phyloP scores from a whole-genome alignment of 2,888 invertebrate species.

The Tipula helvola region DNA sequence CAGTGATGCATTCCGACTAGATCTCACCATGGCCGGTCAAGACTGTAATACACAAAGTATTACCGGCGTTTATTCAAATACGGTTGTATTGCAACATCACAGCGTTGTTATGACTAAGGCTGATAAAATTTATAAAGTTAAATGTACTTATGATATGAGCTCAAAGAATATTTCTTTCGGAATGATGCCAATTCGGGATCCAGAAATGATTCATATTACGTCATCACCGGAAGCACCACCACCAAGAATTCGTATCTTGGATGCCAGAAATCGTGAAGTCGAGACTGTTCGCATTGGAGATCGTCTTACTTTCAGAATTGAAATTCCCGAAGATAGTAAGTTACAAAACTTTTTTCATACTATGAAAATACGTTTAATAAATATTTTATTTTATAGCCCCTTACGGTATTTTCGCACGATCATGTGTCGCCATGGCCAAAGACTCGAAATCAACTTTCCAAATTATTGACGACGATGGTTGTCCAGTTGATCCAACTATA shows the following conservation, averaged over 20 bases:
- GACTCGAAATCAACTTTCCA: conserved; percentile 93
- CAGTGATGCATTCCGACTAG: conserved; percentile 82
- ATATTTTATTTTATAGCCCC: conserved; percentile 52
- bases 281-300: conserved; percentile 92
- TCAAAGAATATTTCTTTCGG: conserved; percentile 94
- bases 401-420: conserved; percentile 89
- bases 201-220: conserved; percentile 92
- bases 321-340: conserved; percentile 93
- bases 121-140: conserved; percentile 92
- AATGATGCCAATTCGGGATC: conserved; percentile 94
- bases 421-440: conserved; percentile 94
- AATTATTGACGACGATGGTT: conserved; percentile 90
- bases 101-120: conserved; percentile 95
- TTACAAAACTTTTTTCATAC: conserved; percentile 16
- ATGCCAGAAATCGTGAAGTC: conserved; percentile 74
- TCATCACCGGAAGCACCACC: conserved; percentile 91
- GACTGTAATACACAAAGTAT: conserved; percentile 93
- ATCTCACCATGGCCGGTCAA: conserved; percentile 85
- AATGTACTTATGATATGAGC: conserved; percentile 93
- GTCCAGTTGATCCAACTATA: conserved; percentile 85
- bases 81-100: conserved; percentile 87
- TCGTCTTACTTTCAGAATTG: conserved; percentile 87
- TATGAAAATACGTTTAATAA: not conserved
- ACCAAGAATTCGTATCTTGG: conserved; percentile 84
- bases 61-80: conserved; percentile 86